Evolutionary conservation across 1,140 invertebrate genomes (phyloP), one percentile per base, ranked within the genome.

Genomic region (Proctacanthus coquilletti): DNA sequence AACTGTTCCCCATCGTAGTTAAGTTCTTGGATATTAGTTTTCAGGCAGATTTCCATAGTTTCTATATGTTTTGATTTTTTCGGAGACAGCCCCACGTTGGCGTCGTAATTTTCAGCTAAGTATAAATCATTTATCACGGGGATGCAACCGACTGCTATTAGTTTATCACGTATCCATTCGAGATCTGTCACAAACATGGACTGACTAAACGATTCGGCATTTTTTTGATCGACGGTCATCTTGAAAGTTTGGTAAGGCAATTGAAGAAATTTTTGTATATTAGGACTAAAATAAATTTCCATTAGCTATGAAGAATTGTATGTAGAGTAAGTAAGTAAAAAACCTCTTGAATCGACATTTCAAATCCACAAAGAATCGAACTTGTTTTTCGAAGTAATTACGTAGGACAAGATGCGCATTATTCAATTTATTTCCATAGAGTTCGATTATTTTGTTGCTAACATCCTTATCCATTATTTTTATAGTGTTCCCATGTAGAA

Each of bases 251-350:
- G 80, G 61, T 74, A 81, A 36, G 84, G 84, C 30, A 88, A 63
- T 61, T 89, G 84, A 58, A 84, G 80, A 30, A 84, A 63, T 62
- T 80, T 83, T 52, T 84, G 63, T n/a, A 72, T 68, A 57, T 87
- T 84, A 55, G 77, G 77, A 51, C 77, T 77, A 52, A 21, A 64
- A 63, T n/a, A n/a, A n/a, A n/a, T n/a, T n/a, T n/a, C n/a, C n/a
- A n/a, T n/a, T n/a, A n/a, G n/a, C n/a, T n/a, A n/a, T n/a, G n/a
- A n/a, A n/a, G n/a, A n/a, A n/a, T n/a, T n/a, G n/a, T n/a, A n/a
- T n/a, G n/a, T n/a, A n/a, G n/a, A n/a, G n/a, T n/a, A n/a, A n/a
- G n/a, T n/a, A n/a, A n/a, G n/a, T n/a, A n/a, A n/a, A n/a, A n/a
- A n/a, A n/a, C n/a, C n/a, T n/a, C n/a, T n/a, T 38, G 48, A 53